Base-by-base conservation (phyloP, 2,888 invertebrate genomes). In the Thecocarcelia acutangulata region DNA sequence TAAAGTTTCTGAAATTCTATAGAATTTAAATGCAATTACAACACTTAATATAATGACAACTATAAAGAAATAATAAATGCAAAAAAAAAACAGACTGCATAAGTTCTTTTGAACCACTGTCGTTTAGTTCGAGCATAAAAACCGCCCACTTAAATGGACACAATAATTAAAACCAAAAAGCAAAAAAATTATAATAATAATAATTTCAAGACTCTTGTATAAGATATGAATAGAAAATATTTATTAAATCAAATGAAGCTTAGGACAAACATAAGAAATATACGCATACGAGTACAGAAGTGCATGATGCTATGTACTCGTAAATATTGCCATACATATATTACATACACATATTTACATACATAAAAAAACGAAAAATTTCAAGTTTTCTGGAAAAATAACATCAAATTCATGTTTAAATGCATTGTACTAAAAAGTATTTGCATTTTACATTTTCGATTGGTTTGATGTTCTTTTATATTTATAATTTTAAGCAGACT, bases 21-120 rank as follows among this genome's bases (percentile, higher is more conserved):
- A 75, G 78, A 78, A 82, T 66, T 78, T 82, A 75, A 82, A 78
- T 78, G 82, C 78, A 82, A 78, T 82, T 82, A 82, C 78, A 78
- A 78, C 82, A 74, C 82, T 78, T 70, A 52, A 64, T 69, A 69
- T 13, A 59, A 61, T 42, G 68, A 52, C 24, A 72, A 42, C 33
- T 40, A 64, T n/a, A 50, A 50, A 44, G 33, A n/a, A 33, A 24
- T 6, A 56, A 17, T 58, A 42, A 66, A 52, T 74, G 69, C 77
- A 17, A 9, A 46, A n/a, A 8, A 2, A 28, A 33, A 33, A 33
- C 24, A 24, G 3, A 5, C 24, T 3, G 24, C 24, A 9, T n/a
- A 33, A 33, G 13, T 50, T 21, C 8, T 33, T 17, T 15, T 12
- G 50, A 46, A 50, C 24, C 42, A n/a, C 24, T 44, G 24, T 17